Evolutionary conservation across 2,797 vertebrate species (phyloP).

Genomic region (Enteromius unitaeniatus): DNA sequence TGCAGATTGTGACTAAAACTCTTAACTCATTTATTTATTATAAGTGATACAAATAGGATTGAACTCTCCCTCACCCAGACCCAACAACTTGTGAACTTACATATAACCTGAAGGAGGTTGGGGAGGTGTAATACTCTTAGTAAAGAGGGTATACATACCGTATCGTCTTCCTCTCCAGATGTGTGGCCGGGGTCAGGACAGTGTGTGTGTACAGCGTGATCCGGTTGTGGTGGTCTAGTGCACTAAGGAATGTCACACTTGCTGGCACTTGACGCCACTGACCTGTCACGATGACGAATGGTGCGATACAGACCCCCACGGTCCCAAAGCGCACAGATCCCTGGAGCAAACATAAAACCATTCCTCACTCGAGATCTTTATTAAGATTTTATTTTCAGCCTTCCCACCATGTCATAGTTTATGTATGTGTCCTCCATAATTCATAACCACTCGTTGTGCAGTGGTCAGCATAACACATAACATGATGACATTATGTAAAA

Average conservation of each 20-base stretch:
- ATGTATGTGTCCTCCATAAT: neutral
- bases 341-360: conserved; percentile 31
- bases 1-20: neutral
- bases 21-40: neutral
- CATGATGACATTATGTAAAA: neutral
- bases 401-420: conserved; percentile 48
- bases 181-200: conserved; percentile 65
- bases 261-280: conserved; percentile 75
- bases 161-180: conserved; percentile 78
- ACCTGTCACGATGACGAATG: conserved; percentile 80
- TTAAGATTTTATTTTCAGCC: conserved; percentile 51
- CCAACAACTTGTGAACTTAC: conserved; percentile 53
- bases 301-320: conserved; percentile 62
- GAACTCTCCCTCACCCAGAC: neutral
- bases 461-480: conserved; percentile 11
- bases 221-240: conserved; percentile 61
- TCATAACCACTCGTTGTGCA: neutral
- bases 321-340: conserved; percentile 17
- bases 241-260: conserved; percentile 73
- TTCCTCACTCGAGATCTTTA: conserved; percentile 46
- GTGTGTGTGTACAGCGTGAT: conserved; percentile 64
- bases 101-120: conserved; percentile 63
- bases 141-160: conserved; percentile 69
- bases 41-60: neutral
- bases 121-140: conserved; percentile 63